Percentiles rank a stretch among this genome's conserved stretches.
phyloP scores from a whole-genome alignment of 1,140 invertebrate species.

The Chymomyza costata region DNA sequence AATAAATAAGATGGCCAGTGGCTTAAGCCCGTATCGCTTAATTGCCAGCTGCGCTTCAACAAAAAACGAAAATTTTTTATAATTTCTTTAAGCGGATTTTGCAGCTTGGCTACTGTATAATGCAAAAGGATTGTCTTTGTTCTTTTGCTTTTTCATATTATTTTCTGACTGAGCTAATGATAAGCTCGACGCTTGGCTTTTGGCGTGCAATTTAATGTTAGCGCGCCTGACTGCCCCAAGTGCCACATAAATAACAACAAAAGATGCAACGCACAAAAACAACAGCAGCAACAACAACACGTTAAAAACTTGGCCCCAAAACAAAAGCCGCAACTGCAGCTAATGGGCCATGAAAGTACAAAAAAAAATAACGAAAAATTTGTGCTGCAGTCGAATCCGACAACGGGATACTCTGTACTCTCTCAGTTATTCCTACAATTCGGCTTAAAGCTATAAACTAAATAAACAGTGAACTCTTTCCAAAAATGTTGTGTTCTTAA shows the following conservation, averaged over 20 bases:
- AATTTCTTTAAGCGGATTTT: conserved; percentile 22
- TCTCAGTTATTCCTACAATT: too few relatives aligned
- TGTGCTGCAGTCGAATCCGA: too few relatives aligned
- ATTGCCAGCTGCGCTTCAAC: too few relatives aligned
- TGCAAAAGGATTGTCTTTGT: too few relatives aligned
- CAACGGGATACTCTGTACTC: too few relatives aligned
- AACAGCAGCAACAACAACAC: conserved; percentile 3
- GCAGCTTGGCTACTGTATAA: conserved; percentile 15
- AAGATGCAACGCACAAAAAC: background rate
- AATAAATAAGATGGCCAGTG: too few relatives aligned
- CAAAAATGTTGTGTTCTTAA: too few relatives aligned
- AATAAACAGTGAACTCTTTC: too few relatives aligned
- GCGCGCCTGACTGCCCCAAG: conserved; percentile 53
- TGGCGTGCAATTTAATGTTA: conserved; percentile 45
- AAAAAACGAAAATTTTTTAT: background rate
- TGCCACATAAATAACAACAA: conserved; percentile 45
- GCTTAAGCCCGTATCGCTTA: too few relatives aligned
- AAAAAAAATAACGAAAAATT: conserved; percentile 10
- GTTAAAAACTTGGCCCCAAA: conserved; percentile 28
- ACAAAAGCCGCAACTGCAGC: conserved; percentile 38
- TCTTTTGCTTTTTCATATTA: conserved; percentile 20
- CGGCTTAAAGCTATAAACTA: too few relatives aligned
- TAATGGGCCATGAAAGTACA: conserved; percentile 56
- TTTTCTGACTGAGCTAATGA: conserved; percentile 30
- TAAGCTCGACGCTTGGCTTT: conserved; percentile 37